Conservation (phyloP, 2,113 vertebrate genomes). For the Scortum barcoo region DNA sequence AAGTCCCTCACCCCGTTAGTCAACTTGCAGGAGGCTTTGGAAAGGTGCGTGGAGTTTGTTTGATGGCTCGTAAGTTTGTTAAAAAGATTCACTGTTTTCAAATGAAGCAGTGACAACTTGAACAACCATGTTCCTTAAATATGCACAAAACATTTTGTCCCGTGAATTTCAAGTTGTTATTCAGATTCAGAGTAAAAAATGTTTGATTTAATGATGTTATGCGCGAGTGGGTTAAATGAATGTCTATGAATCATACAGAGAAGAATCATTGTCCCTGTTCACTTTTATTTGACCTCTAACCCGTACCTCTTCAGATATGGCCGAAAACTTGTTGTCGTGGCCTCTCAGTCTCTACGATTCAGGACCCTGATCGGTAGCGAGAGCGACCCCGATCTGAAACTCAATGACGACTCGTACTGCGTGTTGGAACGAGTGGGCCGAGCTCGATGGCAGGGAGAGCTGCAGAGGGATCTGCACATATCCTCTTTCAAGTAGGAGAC, state of each 20-base stretch:
- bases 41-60: constrained; percentile 75
- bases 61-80: background rate
- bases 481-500: constrained; percentile 89
- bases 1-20: constrained; percentile 79
- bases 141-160: background rate
- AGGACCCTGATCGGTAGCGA: constrained; percentile 89
- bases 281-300: no score
- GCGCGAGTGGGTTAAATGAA: no score
- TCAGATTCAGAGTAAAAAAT: no score
- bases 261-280: no score
- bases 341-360: constrained; percentile 89
- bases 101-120: background rate
- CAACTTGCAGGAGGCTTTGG: constrained; percentile 84
- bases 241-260: no score
- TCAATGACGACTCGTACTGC: constrained; percentile 92
- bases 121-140: background rate
- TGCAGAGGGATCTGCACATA: constrained; percentile 93
- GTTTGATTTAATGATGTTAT: no score
- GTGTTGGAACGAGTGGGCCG: constrained; percentile 94
- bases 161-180: no score
- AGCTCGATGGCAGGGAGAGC: constrained; percentile 95
- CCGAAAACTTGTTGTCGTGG: constrained; percentile 91
- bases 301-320: constrained; percentile 86
- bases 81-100: background rate
- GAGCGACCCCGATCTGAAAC: constrained; percentile 91